Base-by-base conservation (phyloP, 2,888 invertebrate genomes). In the Leptura quadrifasciata region DNA sequence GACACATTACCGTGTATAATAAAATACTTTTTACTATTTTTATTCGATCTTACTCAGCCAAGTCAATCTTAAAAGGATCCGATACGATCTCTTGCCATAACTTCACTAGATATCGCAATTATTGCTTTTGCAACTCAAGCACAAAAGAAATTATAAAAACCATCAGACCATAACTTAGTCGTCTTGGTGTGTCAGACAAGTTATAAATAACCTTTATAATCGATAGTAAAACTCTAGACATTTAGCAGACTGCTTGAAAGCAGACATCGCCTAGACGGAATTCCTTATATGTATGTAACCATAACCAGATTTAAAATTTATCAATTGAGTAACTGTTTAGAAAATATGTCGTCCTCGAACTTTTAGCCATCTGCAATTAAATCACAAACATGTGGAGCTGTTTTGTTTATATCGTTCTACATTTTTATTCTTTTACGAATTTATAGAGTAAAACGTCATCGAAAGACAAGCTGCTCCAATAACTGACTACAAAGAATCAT, bases 201-300 rank as follows among this genome's bases (percentile, higher is more conserved):
- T 69, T 69, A 69, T 69, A 69, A 69, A 69, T 69, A 58, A 69
- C 18, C 35, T 39, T 39, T 54, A 39, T 60, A 69, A 75, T 71
- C 77, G 69, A 78, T 76, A 72, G 76, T 71, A 73, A 74, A 79
- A 78, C 68, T 71, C 74, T 74, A 72, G 74, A 75, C 77, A 64
- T 61, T 47, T 55, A 71, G 70, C 75, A 75, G 77, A 77, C 74
- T 58, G 74, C 58, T 72, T 55, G 64, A 69, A 71, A 75, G 71
- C 74, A 80, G 80, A 80, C 81, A 64, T 58, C 63, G 76, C 75
- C 77, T 79, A 81, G 79, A 81, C 81, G 63, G 75, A 72, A 74
- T 76, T 72, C 79, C 79, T 77, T 79, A 76, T 76, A 78, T 64
- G 80, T 69, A 67, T 55, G 65, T 76, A 78, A 64, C 77, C 73